Percentiles rank a stretch among this genome's conserved stretches.
phyloP scores from a whole-genome alignment of 2,888 invertebrate species.

The Volucella inflata region DNA sequence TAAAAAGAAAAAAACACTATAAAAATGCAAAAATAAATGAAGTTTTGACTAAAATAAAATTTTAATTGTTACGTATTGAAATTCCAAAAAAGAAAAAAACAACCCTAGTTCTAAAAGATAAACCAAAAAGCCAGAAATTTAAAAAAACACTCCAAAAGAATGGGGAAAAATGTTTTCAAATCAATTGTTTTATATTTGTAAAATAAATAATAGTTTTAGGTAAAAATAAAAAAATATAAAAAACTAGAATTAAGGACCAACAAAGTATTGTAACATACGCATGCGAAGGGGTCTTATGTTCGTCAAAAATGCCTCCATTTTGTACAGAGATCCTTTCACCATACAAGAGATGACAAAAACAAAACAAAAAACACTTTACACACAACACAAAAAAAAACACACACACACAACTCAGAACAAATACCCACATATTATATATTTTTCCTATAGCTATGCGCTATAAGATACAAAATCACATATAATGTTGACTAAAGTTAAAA shows the following conservation, averaged over 20 bases:
- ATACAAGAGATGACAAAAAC: no score
- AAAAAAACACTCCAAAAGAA: conserved; percentile 16
- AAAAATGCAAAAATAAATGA: conserved; percentile 20
- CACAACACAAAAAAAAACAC: neutral
- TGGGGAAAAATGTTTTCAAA: conserved; percentile 36
- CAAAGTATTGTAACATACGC: conserved; percentile 33
- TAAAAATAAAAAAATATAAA: conserved; percentile 16
- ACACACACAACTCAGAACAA: conserved; percentile 22
- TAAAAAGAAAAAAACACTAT: no score
- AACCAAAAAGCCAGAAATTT: conserved; percentile 13
- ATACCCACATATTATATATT: conserved; percentile 40
- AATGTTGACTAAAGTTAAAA: conserved; percentile 61
- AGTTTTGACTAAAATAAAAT: neutral
- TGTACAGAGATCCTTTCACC: conserved; percentile 48
- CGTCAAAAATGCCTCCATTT: conserved; percentile 56
- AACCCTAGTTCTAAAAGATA: conserved; percentile 40
- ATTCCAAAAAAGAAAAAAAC: conserved; percentile 6
- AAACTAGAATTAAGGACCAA: conserved; percentile 1
- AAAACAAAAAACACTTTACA: no score
- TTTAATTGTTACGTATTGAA: conserved; percentile 3
- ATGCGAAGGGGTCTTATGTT: conserved; percentile 52
- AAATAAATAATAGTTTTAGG: conserved; percentile 53
- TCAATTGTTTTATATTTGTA: conserved; percentile 60
- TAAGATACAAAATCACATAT: conserved; percentile 49
- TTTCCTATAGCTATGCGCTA: neutral